These are phyloP conservation scores for Heliangelus exortis DNA, from an alignment of 2,797 vertebrate genomes.

Conservation along the genomic window DNA sequence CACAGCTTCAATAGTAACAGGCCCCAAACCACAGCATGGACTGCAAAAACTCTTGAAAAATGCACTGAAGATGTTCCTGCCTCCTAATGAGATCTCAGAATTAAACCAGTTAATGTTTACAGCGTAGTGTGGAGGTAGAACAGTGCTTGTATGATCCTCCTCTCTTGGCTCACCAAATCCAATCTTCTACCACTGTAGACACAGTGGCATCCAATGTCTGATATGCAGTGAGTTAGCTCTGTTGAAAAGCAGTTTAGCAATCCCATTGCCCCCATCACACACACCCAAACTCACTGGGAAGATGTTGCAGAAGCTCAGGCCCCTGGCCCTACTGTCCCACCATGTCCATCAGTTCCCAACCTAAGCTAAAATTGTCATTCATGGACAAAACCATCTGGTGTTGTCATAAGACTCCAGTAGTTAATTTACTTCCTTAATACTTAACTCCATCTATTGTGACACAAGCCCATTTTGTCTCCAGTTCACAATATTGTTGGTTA, in stretches of 20 bases:
- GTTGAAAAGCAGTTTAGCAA: background rate
- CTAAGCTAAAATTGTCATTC: background rate
- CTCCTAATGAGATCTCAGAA: background rate
- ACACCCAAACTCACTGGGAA: background rate
- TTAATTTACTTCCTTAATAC: background rate
- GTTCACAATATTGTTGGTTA: background rate
- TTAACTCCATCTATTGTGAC: background rate
- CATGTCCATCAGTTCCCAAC: background rate
- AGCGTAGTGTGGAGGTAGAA: background rate
- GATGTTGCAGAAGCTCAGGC: background rate
- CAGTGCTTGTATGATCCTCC: background rate
- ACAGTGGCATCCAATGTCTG: background rate
- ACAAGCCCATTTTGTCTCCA: background rate
- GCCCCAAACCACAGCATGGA: background rate
- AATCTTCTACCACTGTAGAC: background rate
- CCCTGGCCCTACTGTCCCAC: background rate
- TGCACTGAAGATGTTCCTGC: background rate
- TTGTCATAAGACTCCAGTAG: rapidly evolving
- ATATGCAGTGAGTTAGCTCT: background rate
- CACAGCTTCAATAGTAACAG: background rate
- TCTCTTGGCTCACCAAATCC: background rate
- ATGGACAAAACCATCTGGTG: background rate
- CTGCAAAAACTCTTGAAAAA: background rate
- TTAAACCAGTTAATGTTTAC: background rate
- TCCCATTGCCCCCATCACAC: background rate